Evolutionary conservation across 1,140 invertebrate species (phyloP), one percentile per base, ranked within the genome.

Genomic region (Penaeus japonicus): DNA sequence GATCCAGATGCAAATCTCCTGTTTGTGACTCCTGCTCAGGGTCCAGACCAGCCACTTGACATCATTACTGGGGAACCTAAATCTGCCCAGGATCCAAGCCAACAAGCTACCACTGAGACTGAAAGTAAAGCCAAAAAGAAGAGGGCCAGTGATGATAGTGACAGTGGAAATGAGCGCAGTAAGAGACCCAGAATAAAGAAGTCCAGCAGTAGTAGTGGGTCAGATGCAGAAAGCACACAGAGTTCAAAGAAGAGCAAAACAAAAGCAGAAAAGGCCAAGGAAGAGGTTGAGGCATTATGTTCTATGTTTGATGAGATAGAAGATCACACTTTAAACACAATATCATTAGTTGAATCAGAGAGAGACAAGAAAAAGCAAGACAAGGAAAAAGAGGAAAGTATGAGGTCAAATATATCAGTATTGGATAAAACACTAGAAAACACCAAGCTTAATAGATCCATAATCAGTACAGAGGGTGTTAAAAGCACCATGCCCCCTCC

Each of bases 1-100:
- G 86, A 88, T 20, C 30, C 75, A 17, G 81, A 83, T 5, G 77
- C 77, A 17, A 35, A 47, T 20, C 70, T 88, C 12, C 32, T 88
- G 5, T 88, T 88, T 75, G 65, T 88, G 20, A 88, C 87, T 27
- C 87, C 87, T 27, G 87, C 87, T 12, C 80, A 88, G 70, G 77
- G 27, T 1, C 30, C 20, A 15, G 78, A 47, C 24, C 20, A 35
- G 5, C n/a, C 20, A 20, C 12, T 39, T 22, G 32, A 20, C 24
- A 77, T 17, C 22, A 24, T n/a, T 39, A 32, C 18, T 22, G 73
- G 20, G n/a, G 53, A 73, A 47, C n/a, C 18, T 24, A 24, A 84
- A 54, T 39, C 30, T 22, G 62, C 20, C 24, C 53, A 54, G n/a
- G 65, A 77, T 18, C 4, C 20, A n/a, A 20, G 73, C 27, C 27